Evolutionary conservation across 2,113 vertebrate species (phyloP).

Genomic region (Naja naja): DNA sequence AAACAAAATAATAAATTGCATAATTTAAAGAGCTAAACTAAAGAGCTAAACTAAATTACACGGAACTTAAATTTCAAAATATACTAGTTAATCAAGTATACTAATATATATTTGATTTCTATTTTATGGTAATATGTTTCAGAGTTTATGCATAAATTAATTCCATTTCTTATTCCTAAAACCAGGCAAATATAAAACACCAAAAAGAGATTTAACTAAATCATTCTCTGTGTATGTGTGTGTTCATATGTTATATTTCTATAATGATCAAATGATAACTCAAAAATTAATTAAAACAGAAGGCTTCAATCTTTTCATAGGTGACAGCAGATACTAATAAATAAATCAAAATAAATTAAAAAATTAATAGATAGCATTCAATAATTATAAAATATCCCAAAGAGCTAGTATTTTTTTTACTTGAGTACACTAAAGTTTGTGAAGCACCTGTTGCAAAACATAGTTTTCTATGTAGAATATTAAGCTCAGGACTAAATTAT

Average conservation of each 20-base stretch:
- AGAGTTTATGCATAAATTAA: background rate
- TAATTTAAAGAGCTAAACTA: background rate
- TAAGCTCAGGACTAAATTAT: background rate
- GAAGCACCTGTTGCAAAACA: background rate
- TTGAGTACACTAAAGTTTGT: background rate
- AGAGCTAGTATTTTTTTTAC: background rate
- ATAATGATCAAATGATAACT: background rate
- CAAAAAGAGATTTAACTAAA: background rate
- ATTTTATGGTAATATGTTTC: background rate
- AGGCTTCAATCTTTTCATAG: background rate
- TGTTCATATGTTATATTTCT: background rate
- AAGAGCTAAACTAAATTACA: background rate
- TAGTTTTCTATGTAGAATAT: background rate
- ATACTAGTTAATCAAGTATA: background rate
- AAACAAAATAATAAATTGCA: background rate
- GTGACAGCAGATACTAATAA: background rate
- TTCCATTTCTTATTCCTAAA: background rate
- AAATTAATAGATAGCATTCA: background rate
- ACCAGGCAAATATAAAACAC: background rate
- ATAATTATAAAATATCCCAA: background rate
- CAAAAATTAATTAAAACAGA: background rate
- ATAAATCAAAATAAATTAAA: background rate
- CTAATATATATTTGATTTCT: background rate
- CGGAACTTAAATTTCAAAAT: background rate
- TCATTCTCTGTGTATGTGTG: background rate